These are phyloP conservation scores for Cyphomyrus plagiostoma DNA, from an alignment of 2,113 vertebrate genomes.

Conservation along the genomic window DNA sequence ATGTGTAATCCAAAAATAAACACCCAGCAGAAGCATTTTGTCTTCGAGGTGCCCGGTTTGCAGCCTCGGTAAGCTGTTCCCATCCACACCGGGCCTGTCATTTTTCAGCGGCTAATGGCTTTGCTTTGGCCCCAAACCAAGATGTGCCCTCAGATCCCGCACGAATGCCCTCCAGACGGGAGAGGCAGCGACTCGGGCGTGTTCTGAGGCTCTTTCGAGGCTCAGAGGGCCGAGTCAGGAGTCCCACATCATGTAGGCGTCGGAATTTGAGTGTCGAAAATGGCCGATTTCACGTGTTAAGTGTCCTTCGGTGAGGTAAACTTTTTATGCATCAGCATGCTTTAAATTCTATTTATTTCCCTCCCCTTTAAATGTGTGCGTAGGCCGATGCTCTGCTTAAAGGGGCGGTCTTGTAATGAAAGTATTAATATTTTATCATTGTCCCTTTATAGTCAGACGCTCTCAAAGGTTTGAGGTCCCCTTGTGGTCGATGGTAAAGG, in stretches of 20 bases:
- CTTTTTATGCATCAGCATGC: not conserved
- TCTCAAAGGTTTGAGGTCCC: constrained; percentile 7
- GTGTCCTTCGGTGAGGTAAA: not conserved
- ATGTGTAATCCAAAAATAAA: not conserved
- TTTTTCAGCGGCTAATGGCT: constrained; percentile 12
- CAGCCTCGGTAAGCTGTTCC: not conserved
- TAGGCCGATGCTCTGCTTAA: not conserved
- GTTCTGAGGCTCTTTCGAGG: not conserved
- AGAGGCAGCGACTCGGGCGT: not conserved
- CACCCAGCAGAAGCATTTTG: not conserved
- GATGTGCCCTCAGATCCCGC: not conserved
- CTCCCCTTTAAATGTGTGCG: not conserved
- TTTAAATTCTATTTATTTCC: not conserved
- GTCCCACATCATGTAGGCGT: not conserved
- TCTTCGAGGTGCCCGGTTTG: not conserved
- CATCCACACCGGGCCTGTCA: not conserved
- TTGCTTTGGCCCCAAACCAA: constrained; percentile 1
- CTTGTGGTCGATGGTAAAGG: constrained; percentile 15
- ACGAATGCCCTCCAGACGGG: not conserved
- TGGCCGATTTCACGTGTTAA: not conserved
- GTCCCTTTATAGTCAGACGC: not conserved
- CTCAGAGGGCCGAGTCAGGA: too few relatives aligned
- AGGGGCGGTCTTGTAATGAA: not conserved
- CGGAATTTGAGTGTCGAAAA: not conserved
- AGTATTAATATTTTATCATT: not conserved